Conservation (phyloP, 2,888 invertebrate species). For the Leptinotarsa tumamoca region DNA sequence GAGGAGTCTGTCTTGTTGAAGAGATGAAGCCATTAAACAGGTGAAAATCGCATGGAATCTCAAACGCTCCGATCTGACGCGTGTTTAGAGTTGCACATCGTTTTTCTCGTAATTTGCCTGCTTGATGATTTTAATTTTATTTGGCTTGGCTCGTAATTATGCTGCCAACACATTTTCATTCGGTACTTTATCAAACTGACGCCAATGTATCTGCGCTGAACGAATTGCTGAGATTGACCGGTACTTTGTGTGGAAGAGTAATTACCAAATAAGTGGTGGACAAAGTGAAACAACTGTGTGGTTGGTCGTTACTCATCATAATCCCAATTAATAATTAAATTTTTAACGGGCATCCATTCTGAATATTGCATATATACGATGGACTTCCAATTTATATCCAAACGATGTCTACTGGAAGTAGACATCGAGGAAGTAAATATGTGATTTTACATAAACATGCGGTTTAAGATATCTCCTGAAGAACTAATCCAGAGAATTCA, state of each 20-base stretch:
- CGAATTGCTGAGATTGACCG: conserved; percentile 14
- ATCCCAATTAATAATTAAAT: no score
- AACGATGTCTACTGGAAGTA: no score
- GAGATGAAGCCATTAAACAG: conserved; percentile 56
- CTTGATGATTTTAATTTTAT: conserved; percentile 42
- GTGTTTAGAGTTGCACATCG: conserved; percentile 38
- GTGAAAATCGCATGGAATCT: conserved; percentile 57
- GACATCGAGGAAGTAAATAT: no score
- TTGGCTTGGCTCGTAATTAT: conserved; percentile 40
- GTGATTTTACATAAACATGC: no score
- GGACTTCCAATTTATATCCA: no score
- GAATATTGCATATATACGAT: no score
- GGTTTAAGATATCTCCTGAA: no score
- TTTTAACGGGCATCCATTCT: no score
- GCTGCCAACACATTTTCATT: conserved; percentile 38
- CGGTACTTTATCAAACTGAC: conserved; percentile 23
- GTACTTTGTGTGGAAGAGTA: conserved; percentile 1
- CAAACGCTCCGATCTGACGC: conserved; percentile 48
- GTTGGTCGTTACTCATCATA: no score
- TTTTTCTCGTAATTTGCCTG: conserved; percentile 39
- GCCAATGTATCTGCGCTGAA: conserved; percentile 21
- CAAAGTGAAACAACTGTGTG: background rate
- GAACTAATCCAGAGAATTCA: no score
- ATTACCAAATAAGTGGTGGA: background rate
- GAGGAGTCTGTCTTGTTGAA: conserved; percentile 62